phyloP scores from a whole-genome alignment of 2,113 vertebrate species.

The Hypanus sabinus region DNA sequence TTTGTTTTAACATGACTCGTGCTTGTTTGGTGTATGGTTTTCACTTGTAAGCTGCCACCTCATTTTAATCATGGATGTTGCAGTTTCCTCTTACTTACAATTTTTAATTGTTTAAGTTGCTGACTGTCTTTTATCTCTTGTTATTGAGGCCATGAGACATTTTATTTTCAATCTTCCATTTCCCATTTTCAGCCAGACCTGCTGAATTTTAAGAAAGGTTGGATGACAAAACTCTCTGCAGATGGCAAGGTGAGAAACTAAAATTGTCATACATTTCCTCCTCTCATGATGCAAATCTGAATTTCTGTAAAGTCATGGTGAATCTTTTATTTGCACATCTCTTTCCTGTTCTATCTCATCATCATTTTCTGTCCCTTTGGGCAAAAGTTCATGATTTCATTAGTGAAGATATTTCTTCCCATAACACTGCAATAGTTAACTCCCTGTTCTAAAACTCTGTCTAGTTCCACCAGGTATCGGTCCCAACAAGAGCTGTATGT shows the following conservation, averaged over 20 bases:
- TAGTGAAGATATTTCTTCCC: no score
- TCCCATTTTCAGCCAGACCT: constrained; percentile 72
- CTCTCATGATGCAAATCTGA: no score
- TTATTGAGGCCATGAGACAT: constrained; percentile 5
- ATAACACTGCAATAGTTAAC: no score
- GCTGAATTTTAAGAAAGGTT: constrained; percentile 98
- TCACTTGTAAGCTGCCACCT: background rate
- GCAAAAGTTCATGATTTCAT: no score
- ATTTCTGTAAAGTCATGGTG: no score
- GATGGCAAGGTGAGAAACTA: constrained; percentile 75
- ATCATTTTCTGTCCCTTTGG: no score
- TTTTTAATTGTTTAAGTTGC: background rate
- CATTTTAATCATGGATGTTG: background rate
- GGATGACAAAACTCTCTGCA: constrained; percentile 94
- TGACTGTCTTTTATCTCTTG: constrained; percentile 30
- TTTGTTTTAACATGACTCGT: constrained; percentile 34
- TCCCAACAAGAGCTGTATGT: no score
- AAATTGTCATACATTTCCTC: background rate
- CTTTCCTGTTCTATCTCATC: no score
- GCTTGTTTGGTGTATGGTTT: background rate
- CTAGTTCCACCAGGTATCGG: no score
- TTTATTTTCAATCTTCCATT: background rate
- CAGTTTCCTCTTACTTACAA: background rate
- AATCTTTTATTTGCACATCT: no score
- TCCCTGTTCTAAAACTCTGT: no score